Percentiles rank a stretch among this genome's conserved stretches.
These are phyloP conservation scores for Clostera curtula DNA, from an alignment of 2,888 invertebrate genomes.

Conservation along the genomic window DNA sequence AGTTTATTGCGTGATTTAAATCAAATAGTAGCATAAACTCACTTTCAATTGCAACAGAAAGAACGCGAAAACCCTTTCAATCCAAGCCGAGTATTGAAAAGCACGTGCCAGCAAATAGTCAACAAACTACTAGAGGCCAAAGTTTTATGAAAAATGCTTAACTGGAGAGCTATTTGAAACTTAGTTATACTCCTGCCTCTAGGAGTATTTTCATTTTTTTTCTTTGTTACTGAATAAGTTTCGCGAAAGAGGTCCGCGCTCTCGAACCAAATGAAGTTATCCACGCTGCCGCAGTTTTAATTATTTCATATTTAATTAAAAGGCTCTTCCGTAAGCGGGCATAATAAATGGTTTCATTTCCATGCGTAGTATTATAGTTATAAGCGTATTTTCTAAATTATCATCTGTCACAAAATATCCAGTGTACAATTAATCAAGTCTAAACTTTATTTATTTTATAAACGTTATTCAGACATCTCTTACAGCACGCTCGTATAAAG, in stretches of 20 bases:
- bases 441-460: no score
- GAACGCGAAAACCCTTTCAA: slow-evolving; percentile 19
- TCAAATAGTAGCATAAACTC: no score
- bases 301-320: slow-evolving; percentile 15
- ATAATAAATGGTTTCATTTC: slow-evolving; percentile 13
- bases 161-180: slow-evolving; percentile 18
- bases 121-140: slow-evolving; percentile 11
- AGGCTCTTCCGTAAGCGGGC: slow-evolving; percentile 7
- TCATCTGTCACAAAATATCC: not conserved
- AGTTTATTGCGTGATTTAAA: no score
- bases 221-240: not conserved
- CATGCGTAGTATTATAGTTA: no score
- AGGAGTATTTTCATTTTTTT: not conserved
- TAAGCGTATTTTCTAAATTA: no score
- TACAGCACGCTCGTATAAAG: no score
- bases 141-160: slow-evolving; percentile 23
- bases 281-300: slow-evolving; percentile 4
- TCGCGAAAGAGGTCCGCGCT: slow-evolving; percentile 2
- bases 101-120: slow-evolving; percentile 11
- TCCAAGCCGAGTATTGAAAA: slow-evolving; percentile 14
- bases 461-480: no score
- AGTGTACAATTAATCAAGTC: no score
- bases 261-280: slow-evolving; percentile 9
- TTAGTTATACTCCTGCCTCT: slow-evolving; percentile 8
- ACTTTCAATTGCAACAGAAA: no score